These are phyloP conservation scores for Strigamia transsilvanica DNA, from an alignment of 2,888 invertebrate species.

Conservation along the genomic window DNA sequence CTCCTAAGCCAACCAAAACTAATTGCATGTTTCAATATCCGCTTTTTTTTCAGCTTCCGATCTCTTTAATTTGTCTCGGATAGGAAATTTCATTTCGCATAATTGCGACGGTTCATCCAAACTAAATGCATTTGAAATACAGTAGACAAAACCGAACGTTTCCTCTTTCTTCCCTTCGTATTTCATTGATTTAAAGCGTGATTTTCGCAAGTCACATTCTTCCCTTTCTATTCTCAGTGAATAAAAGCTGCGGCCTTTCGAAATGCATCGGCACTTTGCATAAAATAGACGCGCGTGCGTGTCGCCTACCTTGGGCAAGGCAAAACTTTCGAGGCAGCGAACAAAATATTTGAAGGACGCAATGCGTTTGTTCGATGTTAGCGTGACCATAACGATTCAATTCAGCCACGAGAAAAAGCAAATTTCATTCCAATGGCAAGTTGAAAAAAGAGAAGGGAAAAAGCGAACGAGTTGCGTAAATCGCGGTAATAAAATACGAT, in stretches of 20 bases:
- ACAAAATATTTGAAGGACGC: conserved; percentile 16
- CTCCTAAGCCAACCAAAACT: conserved; percentile 25
- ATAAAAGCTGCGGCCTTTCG: not conserved
- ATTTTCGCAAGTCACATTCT: too few species aligned
- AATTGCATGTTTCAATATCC: conserved; percentile 12
- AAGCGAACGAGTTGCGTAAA: conserved; percentile 22
- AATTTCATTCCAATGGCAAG: conserved; percentile 28
- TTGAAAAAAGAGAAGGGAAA: conserved; percentile 7
- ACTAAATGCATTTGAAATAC: too few species aligned
- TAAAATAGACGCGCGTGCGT: not conserved
- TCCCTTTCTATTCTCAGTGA: not conserved
- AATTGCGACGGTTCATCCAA: not conserved
- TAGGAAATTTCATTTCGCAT: not conserved
- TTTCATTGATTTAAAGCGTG: too few species aligned
- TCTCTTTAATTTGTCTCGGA: not conserved
- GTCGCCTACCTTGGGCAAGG: not conserved
- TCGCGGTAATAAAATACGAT: conserved; percentile 2
- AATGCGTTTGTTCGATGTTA: not conserved
- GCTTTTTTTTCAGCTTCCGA: not conserved
- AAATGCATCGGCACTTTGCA: not conserved
- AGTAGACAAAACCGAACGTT: too few species aligned
- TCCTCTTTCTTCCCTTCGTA: too few species aligned
- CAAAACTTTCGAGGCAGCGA: not conserved
- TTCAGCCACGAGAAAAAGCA: conserved; percentile 26
- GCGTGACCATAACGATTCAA: conserved; percentile 35